Evolutionary conservation across 2,797 vertebrate species (phyloP), one percentile per base, ranked within the genome.

Genomic region (Sebastes iracundus): DNA sequence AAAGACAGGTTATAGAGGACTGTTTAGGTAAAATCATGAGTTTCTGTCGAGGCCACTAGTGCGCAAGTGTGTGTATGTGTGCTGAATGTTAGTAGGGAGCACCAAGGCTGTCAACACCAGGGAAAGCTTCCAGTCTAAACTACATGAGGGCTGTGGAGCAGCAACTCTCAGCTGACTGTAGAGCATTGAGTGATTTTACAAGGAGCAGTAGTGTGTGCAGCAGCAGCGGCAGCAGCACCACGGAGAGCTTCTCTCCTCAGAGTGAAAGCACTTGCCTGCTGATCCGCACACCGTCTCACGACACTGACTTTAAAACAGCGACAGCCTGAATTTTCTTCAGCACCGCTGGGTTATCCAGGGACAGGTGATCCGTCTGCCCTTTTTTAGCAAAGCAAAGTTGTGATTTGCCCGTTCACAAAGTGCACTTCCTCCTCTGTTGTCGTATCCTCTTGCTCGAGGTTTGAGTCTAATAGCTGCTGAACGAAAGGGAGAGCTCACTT

Each of bases 171-270:
- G 22, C 74, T 64, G 85, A 75, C 85, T 76, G 59, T 22, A 12
- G 63, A 88, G 76, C 84, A 49, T 2, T 42, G 80, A 85, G 77
- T 82, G 85, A 70, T 84, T 91, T 91, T 81, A 83, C 82, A 83
- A 87, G 83, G 67, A 79, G 85, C 86, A 87, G 86, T 73, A 74
- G 81, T 11, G 73, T 90, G 86, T 87, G 80, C 65, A 80, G 81
- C 33, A 42, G 53, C 53, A 55, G 30, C 14, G 3, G 38, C 69
- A 35, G 65, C 68, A 79, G 79, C 84, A 79, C 80, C 83, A 68
- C 23, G 78, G 86, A 92, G 86, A 88, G 82, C 85, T 78, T 68
- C 88, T 33, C 65, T 82, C 79, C 85, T 83, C 85, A 22, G 75
- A 79, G 77, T 4, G 71, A 56, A 25, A 70, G 75, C 72, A 33